Base-by-base conservation (phyloP, 1,140 invertebrate species). In the Drosophila pachea region DNA sequence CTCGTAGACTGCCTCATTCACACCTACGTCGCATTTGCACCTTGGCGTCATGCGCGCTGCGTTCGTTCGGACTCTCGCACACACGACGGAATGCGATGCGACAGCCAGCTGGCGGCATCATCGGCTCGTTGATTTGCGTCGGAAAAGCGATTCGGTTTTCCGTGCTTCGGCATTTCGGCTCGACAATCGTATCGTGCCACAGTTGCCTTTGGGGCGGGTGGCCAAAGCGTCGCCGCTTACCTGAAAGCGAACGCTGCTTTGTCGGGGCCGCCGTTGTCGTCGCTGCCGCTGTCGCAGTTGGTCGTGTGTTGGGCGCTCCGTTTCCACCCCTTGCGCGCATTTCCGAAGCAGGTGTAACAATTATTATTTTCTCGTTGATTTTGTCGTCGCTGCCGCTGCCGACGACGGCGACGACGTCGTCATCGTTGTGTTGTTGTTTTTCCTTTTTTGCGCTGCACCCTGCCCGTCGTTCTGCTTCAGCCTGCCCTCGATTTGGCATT, bases 341-440 rank as follows among this genome's bases (percentile, higher is more conserved):
- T 83, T 83, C 76, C 81, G 82, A 86, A 86, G 81, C 81, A 86
- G 81, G 81, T 86, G 81, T 86, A 86, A 86, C 81, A 86, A 86
- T 86, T 86, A 86, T 86, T 86, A 86, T 86, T 86, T 86, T 86
- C 81, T 81, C 81, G 81, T 86, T 86, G 81, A 86, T 86, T 86
- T 86, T 86, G 81, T 75, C 68, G 63, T 63, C 66, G 70, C 54
- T 54, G 72, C 35, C 42, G 68, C 40, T 42, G 66, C 52, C 52
- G 63, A 43, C 56, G 70, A 49, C 22, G 64, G 31, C 43, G 61
- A 45, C 50, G 61, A 12, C 60, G 50, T 2, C 35, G 72, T 54
- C 61, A 54, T 54, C 49, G 73, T 72, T 42, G 68, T 71, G 78
- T 73, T 84, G 76, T 79, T 68, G 50, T 53, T 74, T 77, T 79